Percentiles rank a stretch among this genome's conserved stretches.
These are phyloP conservation scores for Hypena proboscidalis DNA, from an alignment of 2,888 invertebrate species.

Conservation along the genomic window DNA sequence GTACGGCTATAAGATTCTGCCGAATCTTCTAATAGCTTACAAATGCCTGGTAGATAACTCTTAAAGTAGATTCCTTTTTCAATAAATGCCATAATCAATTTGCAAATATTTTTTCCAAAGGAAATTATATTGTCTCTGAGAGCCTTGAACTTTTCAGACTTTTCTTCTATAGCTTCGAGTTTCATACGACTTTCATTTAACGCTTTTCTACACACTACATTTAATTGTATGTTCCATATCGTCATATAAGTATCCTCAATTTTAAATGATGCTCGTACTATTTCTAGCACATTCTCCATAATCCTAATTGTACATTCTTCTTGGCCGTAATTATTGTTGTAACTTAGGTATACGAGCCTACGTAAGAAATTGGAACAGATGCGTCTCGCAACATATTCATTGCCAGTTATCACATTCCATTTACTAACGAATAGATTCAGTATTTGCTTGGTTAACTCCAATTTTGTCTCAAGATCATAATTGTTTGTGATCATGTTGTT, in stretches of 20 bases:
- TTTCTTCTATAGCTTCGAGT: constrained; percentile 4
- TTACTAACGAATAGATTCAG: constrained; percentile 34
- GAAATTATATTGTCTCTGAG: constrained; percentile 20
- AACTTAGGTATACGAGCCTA: constrained; percentile 23
- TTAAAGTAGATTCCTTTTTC: constrained; percentile 26
- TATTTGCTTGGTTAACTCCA: constrained; percentile 35
- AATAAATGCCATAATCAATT: constrained; percentile 37
- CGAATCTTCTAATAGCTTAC: no score
- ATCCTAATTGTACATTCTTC: constrained; percentile 30
- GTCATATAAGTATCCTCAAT: constrained; percentile 42
- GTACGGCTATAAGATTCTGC: no score
- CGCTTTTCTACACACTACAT: constrained; percentile 34
- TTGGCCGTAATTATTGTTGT: not conserved
- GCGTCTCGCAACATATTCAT: constrained; percentile 26
- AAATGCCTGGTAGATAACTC: constrained; percentile 10
- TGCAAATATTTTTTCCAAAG: constrained; percentile 42
- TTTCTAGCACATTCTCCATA: constrained; percentile 38
- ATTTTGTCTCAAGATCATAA: constrained; percentile 28
- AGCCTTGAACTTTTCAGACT: not conserved
- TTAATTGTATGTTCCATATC: constrained; percentile 48
- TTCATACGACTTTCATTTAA: constrained; percentile 14
- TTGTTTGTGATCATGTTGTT: no score
- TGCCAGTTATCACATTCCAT: constrained; percentile 32
- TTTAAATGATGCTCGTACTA: constrained; percentile 29
- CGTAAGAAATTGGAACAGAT: constrained; percentile 35